phyloP scores from a whole-genome alignment of 2,797 vertebrate genomes.

The Microchirus variegatus region DNA sequence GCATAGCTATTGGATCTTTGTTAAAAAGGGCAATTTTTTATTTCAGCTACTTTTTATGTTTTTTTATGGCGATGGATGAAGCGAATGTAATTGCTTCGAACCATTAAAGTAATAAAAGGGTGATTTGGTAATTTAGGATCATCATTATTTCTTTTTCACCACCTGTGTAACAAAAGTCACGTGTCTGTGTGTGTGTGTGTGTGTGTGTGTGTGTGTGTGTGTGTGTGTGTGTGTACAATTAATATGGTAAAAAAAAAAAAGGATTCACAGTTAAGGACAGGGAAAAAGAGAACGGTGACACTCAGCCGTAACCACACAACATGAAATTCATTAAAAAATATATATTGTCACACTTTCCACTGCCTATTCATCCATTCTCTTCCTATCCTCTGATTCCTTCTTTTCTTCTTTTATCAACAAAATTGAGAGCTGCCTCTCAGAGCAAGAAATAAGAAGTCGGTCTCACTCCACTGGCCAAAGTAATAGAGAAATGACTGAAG shows the following conservation, averaged over 20 bases:
- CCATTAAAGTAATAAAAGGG: constrained; percentile 47
- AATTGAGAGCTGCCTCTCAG: constrained; percentile 70
- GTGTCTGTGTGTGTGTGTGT: background rate
- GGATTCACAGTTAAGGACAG: background rate
- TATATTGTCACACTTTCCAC: constrained; percentile 14
- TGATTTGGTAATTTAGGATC: constrained; percentile 29
- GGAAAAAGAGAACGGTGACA: background rate
- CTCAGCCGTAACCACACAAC: constrained; percentile 4
- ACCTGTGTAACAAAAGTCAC: constrained; percentile 25
- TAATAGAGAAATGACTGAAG: constrained; percentile 78
- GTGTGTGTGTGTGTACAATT: constrained; percentile 9
- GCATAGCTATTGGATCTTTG: constrained; percentile 24
- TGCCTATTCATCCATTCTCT: background rate
- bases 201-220: constrained; percentile 2
- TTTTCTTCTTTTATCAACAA: constrained; percentile 55
- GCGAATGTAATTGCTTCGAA: constrained; percentile 21
- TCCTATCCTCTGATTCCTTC: constrained; percentile 17
- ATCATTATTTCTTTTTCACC: constrained; percentile 20
- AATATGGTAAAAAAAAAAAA: background rate
- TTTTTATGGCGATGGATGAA: constrained; percentile 39
- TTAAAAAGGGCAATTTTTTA: constrained; percentile 36
- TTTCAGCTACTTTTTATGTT: constrained; percentile 27
- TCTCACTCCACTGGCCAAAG: constrained; percentile 76
- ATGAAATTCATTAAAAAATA: constrained; percentile 31
- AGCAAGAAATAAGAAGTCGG: constrained; percentile 73